A percentile compares a stretch with the other conserved stretches of the same genome.
These are phyloP conservation scores for Bothrops jararaca DNA, from an alignment of 2,113 vertebrate genomes.

Conservation along the genomic window DNA sequence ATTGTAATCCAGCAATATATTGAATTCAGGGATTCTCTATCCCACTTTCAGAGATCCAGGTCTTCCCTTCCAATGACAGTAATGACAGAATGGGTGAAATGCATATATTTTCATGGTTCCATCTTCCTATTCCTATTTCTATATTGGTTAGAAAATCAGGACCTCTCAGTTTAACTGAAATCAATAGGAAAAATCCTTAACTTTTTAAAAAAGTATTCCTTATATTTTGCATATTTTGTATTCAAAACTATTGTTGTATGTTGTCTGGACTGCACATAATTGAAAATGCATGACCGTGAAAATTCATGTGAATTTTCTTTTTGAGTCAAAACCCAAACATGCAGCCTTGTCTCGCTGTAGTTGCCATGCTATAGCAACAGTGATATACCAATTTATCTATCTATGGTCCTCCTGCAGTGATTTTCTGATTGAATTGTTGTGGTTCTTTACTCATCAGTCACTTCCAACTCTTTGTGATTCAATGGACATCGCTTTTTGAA, in stretches of 20 bases:
- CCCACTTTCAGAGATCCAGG: neutral
- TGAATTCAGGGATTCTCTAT: neutral
- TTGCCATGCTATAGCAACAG: neutral
- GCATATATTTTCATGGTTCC: neutral
- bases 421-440: neutral
- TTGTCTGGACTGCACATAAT: neutral
- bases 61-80: neutral
- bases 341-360: neutral
- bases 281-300: neutral
- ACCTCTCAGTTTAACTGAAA: neutral
- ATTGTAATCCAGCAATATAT: neutral
- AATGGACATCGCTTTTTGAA: neutral
- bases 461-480: neutral
- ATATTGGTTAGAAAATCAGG: neutral
- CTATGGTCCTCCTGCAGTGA: neutral
- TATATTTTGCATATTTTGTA: neutral
- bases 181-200: neutral
- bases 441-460: neutral
- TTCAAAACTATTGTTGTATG: neutral
- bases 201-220: neutral
- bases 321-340: neutral
- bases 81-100: neutral
- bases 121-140: neutral
- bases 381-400: neutral
- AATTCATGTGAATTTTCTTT: neutral